Percentiles rank a stretch among this genome's conserved stretches.
Conservation (phyloP, 2,888 invertebrate species). For the Pachliopta kotzebuea region DNA sequence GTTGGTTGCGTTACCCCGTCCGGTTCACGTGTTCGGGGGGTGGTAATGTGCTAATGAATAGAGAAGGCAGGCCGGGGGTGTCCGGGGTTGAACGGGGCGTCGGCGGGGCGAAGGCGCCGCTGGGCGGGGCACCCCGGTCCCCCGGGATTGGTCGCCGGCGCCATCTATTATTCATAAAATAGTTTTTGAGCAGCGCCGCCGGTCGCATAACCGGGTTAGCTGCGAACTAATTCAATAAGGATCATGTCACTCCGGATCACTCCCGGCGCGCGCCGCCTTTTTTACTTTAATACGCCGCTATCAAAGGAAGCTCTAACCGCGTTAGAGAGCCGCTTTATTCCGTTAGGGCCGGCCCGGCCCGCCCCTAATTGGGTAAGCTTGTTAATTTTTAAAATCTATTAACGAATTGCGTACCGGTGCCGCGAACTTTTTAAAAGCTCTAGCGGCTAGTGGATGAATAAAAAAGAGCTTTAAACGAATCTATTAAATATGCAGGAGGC, state of each 20-base stretch:
- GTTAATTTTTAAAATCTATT: constrained; percentile 76
- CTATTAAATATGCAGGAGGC: constrained; percentile 72
- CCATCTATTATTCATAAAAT: constrained; percentile 81
- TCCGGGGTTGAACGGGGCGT: constrained; percentile 39
- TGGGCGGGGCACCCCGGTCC: constrained; percentile 55
- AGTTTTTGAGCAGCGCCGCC: constrained; percentile 79
- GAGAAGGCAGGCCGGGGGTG: constrained; percentile 57
- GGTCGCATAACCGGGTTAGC: constrained; percentile 72
- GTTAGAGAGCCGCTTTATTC: constrained; percentile 56
- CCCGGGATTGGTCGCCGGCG: constrained; percentile 75
- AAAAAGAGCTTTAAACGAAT: constrained; percentile 74
- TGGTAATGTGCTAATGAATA: constrained; percentile 79
- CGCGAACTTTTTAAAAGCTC: constrained; percentile 53
- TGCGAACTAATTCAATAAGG: constrained; percentile 70
- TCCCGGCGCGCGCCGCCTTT: constrained; percentile 52
- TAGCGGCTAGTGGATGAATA: constrained; percentile 50
- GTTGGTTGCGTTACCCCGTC: constrained; percentile 60
- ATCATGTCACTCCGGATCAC: constrained; percentile 80
- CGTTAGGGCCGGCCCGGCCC: constrained; percentile 49
- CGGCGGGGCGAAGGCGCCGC: constrained; percentile 39
- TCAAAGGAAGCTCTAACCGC: constrained; percentile 61
- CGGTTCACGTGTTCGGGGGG: constrained; percentile 63
- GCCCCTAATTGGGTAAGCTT: constrained; percentile 63
- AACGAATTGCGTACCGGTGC: constrained; percentile 53
- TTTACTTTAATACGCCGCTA: constrained; percentile 55